Conservation (phyloP, 92 coral and sea anemone genomes). For the Porites divaricata region DNA sequence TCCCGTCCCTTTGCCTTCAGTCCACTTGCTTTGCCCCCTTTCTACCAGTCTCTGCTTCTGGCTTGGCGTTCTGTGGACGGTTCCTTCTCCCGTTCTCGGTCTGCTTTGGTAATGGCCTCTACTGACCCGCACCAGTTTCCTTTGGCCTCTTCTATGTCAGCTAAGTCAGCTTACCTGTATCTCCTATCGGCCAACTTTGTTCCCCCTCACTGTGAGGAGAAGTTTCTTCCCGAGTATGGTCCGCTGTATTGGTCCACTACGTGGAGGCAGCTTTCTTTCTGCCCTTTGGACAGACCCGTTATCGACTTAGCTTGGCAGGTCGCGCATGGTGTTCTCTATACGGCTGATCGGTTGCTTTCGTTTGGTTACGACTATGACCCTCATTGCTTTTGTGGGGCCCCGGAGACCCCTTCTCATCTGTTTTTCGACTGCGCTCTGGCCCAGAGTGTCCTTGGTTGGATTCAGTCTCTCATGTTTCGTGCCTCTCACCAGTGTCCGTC, state of each 20-base stretch:
- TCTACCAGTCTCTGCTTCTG: background rate
- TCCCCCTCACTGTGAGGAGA: background rate
- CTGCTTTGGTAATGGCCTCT: background rate
- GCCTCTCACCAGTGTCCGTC: background rate
- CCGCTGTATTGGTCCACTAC: slow-evolving; percentile 20
- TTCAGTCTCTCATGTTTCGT: background rate
- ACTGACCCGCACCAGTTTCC: background rate
- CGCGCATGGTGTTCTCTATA: slow-evolving; percentile 19
- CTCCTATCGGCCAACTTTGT: background rate
- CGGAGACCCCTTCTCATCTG: too few relatives aligned
- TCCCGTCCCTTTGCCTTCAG: background rate
- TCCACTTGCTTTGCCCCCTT: background rate
- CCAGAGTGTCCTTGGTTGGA: too few relatives aligned
- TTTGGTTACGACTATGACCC: slow-evolving; percentile 5
- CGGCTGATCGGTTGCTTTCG: background rate
- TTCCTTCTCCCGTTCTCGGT: background rate
- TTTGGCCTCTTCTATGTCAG: background rate
- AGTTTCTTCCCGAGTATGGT: background rate
- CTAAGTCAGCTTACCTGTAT: background rate
- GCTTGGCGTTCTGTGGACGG: slow-evolving; percentile 31
- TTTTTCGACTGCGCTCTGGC: too few relatives aligned
- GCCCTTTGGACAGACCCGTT: background rate
- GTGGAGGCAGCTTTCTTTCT: background rate
- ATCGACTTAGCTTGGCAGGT: slow-evolving; percentile 11
- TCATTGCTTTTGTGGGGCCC: background rate